Base-by-base conservation (phyloP, 2,797 vertebrate genomes). In the Danio tinwini region DNA sequence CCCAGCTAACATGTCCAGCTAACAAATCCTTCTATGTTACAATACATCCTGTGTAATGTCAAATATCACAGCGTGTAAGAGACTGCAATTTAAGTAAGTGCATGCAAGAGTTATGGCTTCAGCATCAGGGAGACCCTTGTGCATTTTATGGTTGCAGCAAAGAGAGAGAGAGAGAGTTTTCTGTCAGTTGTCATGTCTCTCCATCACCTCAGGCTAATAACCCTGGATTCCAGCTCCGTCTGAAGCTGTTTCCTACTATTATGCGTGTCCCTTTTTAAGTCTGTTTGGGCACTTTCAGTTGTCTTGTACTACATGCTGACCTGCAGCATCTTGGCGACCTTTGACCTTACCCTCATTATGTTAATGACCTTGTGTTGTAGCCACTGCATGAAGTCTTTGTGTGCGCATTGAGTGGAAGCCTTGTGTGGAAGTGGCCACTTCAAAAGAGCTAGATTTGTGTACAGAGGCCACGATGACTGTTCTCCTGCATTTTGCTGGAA, bases 381-480 rank as follows among this genome's bases (percentile, higher is more conserved):
- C 67, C 21, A 14, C 62, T 67, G 75, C 76, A 80, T 70, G 74
- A 74, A 63, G 75, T 74, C 82, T 62, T 85, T 64, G 70, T 82
- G 58, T 64, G 65, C 42, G 45, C 77, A 73, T 79, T 78, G 81
- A 73, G 75, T 69, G 70, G 45, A 17, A 53, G 52, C 82, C 83
- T 74, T 83, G 69, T 86, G 49, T 86, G 45, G 78, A 80, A 91
- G 90, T 88, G 84, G 47, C 61, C 39, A 63, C 74, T 83, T 85
- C 65, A 81, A 82, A 78, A 75, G 49, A 10, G 70, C 64, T 75
- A 58, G 77, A 77, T 65, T 73, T 75, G 58, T 53, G 74, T 76
- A 14, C 12, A 70, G 63, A 80, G 40, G 64, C 50, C 5, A 53
- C 64, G 58, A 40, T 55, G 64, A 58, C 10, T 55, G 14, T 76